Base-by-base conservation (phyloP, 2,113 vertebrate species). In the Jacana jacana region DNA sequence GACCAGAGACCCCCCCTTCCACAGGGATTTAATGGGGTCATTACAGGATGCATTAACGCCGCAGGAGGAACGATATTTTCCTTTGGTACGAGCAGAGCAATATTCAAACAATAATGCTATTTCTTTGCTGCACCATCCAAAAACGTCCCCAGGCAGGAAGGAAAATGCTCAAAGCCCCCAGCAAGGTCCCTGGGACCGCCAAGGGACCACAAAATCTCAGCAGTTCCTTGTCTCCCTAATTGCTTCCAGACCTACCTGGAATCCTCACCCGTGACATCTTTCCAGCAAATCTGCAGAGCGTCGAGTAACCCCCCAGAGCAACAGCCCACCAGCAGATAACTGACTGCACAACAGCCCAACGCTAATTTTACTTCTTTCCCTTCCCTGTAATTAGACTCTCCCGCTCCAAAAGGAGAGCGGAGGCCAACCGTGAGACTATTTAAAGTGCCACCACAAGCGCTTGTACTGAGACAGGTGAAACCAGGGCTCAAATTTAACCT, bases 211-310 rank as follows among this genome's bases (percentile, higher is more conserved):
- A 44, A 71, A 46, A 64, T 16, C 66, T 42, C 33, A 1, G 4
- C 40, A 79, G 35, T 44, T 78, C 48, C 83, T 78, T 19, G 19
- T 61, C 51, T 86, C 61, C 18, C 68, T 49, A 15, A 42, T 51
- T 64, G 57, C 42, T 51, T 66, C 91, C 71, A 94, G 89, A 98
- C 98, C 98, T 98, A 99, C 99, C 98, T 98, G 98, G 97, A 93
- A 98, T 96, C 92, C 93, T 86, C 91, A 98, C 91, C 95, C 97
- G 97, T 9, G 98, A 97, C 98, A 99, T 99, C 89, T 54, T 95
- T 96, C 96, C 88, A 91, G 95, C 30, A 35, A 60, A 71, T 60
- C 17, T 91, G 54, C 52, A 77, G 85, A 92, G 49, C 92, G 77
- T 61, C 79, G 52, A 9, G 7, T 24, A 44, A 87, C 70, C 61